These are phyloP conservation scores for Galerucella nymphaeae DNA, from an alignment of 2,888 invertebrate genomes.

Conservation along the genomic window DNA sequence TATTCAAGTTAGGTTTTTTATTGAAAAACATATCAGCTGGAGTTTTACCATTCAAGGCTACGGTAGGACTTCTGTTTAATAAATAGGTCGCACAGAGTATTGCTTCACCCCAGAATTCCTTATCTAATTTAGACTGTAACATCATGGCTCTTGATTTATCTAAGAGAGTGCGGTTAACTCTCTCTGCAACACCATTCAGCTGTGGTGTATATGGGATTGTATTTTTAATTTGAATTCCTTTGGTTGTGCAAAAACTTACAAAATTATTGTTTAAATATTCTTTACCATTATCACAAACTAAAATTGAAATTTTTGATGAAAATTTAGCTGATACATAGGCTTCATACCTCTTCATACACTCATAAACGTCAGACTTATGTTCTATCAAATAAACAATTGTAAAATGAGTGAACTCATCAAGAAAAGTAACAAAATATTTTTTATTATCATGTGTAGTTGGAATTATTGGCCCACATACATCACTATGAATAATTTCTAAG, in stretches of 20 bases:
- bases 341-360: slow-evolving; percentile 6
- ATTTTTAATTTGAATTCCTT: slow-evolving; percentile 16
- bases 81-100: slow-evolving; percentile 36
- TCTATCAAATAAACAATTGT: slow-evolving; percentile 8
- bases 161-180: slow-evolving; percentile 2
- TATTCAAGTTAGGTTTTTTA: too few relatives aligned
- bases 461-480: slow-evolving; percentile 9
- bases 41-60: too few relatives aligned
- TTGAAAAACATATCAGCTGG: too few relatives aligned
- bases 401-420: slow-evolving; percentile 12
- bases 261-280: slow-evolving; percentile 9
- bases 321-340: slow-evolving; percentile 1
- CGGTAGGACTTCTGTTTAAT: slow-evolving; percentile 30
- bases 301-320: slow-evolving; percentile 10
- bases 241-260: slow-evolving; percentile 5
- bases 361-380: slow-evolving; percentile 8
- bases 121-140: background rate
- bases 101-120: slow-evolving; percentile 30
- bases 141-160: slow-evolving; percentile 11
- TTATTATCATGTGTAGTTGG: slow-evolving; percentile 11
- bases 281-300: slow-evolving; percentile 15
- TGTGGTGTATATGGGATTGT: slow-evolving; percentile 28
- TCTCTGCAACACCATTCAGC: slow-evolving; percentile 7
- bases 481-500: slow-evolving; percentile 3
- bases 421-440: slow-evolving; percentile 15